Percentiles rank a stretch among this genome's conserved stretches.
phyloP scores from a whole-genome alignment of 2,113 vertebrate genomes.

The Macrotis lagotis region DNA sequence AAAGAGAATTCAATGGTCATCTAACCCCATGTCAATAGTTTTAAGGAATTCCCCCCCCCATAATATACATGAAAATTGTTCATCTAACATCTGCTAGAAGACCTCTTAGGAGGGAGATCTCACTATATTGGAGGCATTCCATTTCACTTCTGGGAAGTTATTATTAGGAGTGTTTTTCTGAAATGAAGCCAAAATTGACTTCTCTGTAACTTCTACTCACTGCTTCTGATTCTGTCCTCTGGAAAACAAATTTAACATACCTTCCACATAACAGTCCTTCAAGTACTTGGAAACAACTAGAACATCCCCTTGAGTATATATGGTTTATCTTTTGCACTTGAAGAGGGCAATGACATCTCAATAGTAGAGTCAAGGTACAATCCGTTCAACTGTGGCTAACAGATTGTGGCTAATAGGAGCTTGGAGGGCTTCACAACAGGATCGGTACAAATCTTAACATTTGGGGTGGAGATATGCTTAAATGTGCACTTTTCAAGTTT shows the following conservation, averaged over 20 bases:
- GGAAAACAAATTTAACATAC: not conserved
- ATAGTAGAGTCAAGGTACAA: not conserved
- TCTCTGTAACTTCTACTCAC: not conserved
- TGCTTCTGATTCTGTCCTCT: not conserved
- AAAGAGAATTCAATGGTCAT: too few species aligned
- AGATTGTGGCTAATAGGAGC: too few species aligned
- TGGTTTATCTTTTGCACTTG: not conserved
- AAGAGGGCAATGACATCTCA: not conserved
- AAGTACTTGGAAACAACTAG: not conserved
- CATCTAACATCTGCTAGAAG: too few species aligned
- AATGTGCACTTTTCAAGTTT: not conserved
- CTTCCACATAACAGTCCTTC: not conserved
- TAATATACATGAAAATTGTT: too few species aligned
- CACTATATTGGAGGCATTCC: too few species aligned
- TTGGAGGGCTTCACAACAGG: not conserved
- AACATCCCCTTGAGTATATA: not conserved
- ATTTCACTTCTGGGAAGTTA: too few species aligned
- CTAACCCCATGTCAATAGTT: too few species aligned
- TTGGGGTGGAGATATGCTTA: not conserved
- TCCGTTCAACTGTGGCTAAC: not conserved
- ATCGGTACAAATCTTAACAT: not conserved
- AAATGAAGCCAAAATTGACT: too few species aligned
- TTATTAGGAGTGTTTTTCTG: too few species aligned
- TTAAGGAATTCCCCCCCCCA: too few species aligned
- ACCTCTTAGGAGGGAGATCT: too few species aligned